phyloP scores from a whole-genome alignment of 2,113 vertebrate genomes.

The Phyllostomus hastatus region DNA sequence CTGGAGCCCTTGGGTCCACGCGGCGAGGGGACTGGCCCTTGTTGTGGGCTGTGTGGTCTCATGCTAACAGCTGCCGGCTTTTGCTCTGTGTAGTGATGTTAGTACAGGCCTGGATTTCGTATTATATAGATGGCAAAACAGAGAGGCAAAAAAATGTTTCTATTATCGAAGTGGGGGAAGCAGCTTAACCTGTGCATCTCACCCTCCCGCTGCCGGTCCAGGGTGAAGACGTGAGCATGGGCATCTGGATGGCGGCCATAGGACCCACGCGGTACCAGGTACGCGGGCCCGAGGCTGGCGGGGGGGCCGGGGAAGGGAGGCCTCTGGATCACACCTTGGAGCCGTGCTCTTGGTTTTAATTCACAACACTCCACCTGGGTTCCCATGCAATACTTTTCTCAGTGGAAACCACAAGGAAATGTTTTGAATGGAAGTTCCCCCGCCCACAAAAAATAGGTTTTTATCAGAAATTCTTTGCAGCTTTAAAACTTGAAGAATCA shows the following conservation, averaged over 20 bases:
- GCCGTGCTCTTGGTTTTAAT: neutral
- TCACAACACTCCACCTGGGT: too few species aligned
- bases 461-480: neutral
- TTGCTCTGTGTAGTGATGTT: neutral
- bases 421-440: neutral
- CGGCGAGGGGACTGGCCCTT: neutral
- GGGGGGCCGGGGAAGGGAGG: neutral
- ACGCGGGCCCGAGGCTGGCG: slow-evolving; percentile 40
- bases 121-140: neutral
- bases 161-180: too few species aligned
- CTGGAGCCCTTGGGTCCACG: rapidly evolving
- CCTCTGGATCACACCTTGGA: rapidly evolving
- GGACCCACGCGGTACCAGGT: slow-evolving; percentile 95
- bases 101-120: neutral
- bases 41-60: rapidly evolving
- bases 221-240: slow-evolving; percentile 99
- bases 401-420: neutral
- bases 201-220: slow-evolving; percentile 59
- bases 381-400: neutral
- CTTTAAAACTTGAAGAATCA: neutral
- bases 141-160: neutral
- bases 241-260: slow-evolving; percentile 99
- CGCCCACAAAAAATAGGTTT: neutral
- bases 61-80: neutral
- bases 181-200: slow-evolving; percentile 21